A percentile compares a stretch with the other conserved stretches of the same genome.
Evolutionary conservation across 2,888 invertebrate genomes (phyloP).

Genomic region (Calliopum simillimum): DNA sequence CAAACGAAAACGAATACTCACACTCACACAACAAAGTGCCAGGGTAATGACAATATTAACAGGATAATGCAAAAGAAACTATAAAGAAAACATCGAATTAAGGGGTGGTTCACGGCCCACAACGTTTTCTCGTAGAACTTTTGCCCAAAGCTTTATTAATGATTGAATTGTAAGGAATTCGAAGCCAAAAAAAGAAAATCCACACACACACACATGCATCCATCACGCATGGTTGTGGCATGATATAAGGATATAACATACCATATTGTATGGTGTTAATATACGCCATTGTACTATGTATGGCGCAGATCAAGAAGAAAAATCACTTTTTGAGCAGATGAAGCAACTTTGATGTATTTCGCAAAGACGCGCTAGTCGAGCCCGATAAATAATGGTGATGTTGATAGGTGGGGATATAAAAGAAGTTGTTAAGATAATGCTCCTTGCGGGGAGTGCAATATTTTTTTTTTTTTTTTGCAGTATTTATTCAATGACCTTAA

Average conservation of each 20-base stretch:
- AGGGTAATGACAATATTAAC: slow-evolving; percentile 36
- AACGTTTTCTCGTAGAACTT: slow-evolving; percentile 24
- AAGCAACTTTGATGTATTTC: slow-evolving; percentile 45
- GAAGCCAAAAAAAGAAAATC: slow-evolving; percentile 10
- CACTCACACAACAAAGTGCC: neutral
- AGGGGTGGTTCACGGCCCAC: too few species aligned
- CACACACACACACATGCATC: slow-evolving; percentile 5
- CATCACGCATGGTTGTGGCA: neutral
- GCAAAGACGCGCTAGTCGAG: slow-evolving; percentile 7
- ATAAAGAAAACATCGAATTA: neutral
- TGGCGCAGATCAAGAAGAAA: slow-evolving; percentile 28
- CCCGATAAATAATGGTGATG: slow-evolving; percentile 57
- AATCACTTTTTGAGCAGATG: slow-evolving; percentile 35
- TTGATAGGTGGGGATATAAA: slow-evolving; percentile 52
- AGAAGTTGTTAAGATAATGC: neutral
- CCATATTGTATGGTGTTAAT: slow-evolving; percentile 44
- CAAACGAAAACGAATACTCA: neutral
- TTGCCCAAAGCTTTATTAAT: slow-evolving; percentile 49
- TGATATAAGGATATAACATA: slow-evolving; percentile 29
- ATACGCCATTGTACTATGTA: slow-evolving; percentile 35
- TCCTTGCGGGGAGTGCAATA: neutral
- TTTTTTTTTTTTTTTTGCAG: neutral
- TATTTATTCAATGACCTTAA: slow-evolving; percentile 60
- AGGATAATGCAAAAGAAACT: slow-evolving; percentile 27
- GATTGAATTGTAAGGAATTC: slow-evolving; percentile 46